These are phyloP conservation scores for Aphidoletes aphidimyza DNA, from an alignment of 2,888 invertebrate genomes.

Conservation along the genomic window DNA sequence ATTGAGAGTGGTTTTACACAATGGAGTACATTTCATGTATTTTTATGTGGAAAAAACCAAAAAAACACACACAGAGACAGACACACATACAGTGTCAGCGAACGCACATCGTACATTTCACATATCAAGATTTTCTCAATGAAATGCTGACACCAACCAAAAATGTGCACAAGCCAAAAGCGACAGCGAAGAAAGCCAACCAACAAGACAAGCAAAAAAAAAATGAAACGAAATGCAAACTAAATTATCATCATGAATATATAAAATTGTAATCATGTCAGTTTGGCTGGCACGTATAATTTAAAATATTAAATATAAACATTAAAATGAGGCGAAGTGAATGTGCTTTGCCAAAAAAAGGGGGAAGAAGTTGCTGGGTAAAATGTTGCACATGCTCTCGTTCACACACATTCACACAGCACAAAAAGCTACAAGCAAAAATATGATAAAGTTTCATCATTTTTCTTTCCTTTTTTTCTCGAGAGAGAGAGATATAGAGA, in stretches of 20 bases:
- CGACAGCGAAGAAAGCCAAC: not conserved
- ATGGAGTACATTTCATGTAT: not conserved
- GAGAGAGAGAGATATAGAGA: too few relatives aligned
- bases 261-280: slow-evolving; percentile 46
- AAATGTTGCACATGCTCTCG: slow-evolving; percentile 28
- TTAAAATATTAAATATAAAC: slow-evolving; percentile 51
- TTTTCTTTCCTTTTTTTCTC: not conserved
- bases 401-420: too few relatives aligned
- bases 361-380: not conserved
- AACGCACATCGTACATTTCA: not conserved
- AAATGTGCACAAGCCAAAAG: not conserved
- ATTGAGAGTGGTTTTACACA: not conserved
- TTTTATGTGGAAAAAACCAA: not conserved
- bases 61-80: too few relatives aligned
- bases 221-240: slow-evolving; percentile 27
- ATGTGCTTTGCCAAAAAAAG: not conserved
- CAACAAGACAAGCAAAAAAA: not conserved
- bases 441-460: slow-evolving; percentile 26
- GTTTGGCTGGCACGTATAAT: slow-evolving; percentile 46
- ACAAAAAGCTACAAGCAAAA: too few relatives aligned
- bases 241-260: slow-evolving; percentile 38
- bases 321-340: slow-evolving; percentile 26
- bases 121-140: not conserved
- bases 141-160: slow-evolving; percentile 3
- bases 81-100: not conserved